A percentile compares a stretch with the other conserved stretches of the same genome.
Evolutionary conservation across 1,140 invertebrate species (phyloP).

Genomic region (Brachionus koreanus): DNA sequence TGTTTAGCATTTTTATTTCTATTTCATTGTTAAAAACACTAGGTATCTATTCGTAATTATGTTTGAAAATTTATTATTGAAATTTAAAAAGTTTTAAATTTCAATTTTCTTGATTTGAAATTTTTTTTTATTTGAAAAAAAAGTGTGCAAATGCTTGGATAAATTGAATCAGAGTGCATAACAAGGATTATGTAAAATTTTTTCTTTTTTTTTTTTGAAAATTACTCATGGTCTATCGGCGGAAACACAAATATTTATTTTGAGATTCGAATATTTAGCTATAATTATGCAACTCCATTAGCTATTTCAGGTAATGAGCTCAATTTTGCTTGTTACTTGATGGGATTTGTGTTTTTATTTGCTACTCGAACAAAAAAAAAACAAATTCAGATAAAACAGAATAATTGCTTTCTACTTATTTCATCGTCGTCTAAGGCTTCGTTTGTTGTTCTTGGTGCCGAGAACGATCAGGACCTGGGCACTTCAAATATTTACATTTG

Average conservation of each 20-base stretch:
- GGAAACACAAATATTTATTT: slow-evolving; percentile 32
- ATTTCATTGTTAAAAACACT: not conserved
- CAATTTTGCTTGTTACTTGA: not conserved
- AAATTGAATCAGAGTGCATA: not conserved
- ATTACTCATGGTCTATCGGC: not conserved
- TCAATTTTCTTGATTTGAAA: not conserved
- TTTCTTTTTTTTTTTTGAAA: not conserved
- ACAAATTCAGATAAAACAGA: not conserved
- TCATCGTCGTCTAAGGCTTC: not conserved
- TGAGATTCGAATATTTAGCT: not conserved
- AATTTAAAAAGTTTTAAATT: not conserved
- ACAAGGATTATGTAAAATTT: slow-evolving; percentile 7
- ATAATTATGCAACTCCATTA: slow-evolving; percentile 28
- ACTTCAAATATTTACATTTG: too few species aligned
- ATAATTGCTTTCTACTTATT: not conserved
- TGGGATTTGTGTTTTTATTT: slow-evolving; percentile 6
- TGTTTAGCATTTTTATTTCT: not conserved
- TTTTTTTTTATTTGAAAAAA: not conserved
- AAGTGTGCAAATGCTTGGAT: not conserved
- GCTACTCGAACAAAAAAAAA: not conserved
- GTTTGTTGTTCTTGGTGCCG: not conserved
- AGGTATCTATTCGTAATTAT: slow-evolving; percentile 19
- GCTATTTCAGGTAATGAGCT: not conserved
- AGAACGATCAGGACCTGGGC: not conserved
- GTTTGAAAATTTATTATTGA: not conserved